phyloP scores from a whole-genome alignment of 1,140 invertebrate genomes.

The Trinorchestia longiramus region DNA sequence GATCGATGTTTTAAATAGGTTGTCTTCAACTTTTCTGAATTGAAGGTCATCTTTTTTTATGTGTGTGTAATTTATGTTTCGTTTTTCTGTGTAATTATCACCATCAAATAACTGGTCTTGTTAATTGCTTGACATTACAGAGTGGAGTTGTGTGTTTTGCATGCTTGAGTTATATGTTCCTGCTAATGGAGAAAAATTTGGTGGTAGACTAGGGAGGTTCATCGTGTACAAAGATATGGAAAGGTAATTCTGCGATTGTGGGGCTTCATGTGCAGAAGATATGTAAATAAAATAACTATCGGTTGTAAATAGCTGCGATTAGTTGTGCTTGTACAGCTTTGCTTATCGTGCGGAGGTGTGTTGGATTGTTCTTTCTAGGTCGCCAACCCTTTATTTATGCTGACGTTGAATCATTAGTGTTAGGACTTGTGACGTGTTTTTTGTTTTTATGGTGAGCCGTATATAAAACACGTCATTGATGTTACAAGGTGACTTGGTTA shows the following conservation, averaged over 20 bases:
- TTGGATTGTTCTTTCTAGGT: background rate
- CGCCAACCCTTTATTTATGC: constrained; percentile 32
- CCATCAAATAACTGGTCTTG: background rate
- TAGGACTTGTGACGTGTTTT: constrained; percentile 5
- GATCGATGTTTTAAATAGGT: background rate
- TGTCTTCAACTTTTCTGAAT: background rate
- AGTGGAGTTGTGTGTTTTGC: background rate
- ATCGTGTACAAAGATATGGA: constrained; percentile 23
- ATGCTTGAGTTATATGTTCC: constrained; percentile 34
- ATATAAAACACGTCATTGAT: background rate
- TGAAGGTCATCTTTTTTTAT: background rate
- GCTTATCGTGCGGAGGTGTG: constrained; percentile 24
- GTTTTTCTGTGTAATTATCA: background rate
- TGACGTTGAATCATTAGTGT: constrained; percentile 10
- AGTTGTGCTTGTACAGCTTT: constrained; percentile 46
- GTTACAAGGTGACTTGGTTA: background rate
- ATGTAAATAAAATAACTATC: constrained; percentile 31
- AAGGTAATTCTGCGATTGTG: constrained; percentile 38
- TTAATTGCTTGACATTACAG: background rate
- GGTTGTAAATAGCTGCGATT: constrained; percentile 43
- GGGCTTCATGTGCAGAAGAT: constrained; percentile 7
- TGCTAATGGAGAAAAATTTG: background rate
- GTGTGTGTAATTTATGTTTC: background rate
- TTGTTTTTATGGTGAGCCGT: background rate
- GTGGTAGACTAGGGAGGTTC: background rate